phyloP scores from a whole-genome alignment of 2,113 vertebrate species.

The Chloroceryle aenea region DNA sequence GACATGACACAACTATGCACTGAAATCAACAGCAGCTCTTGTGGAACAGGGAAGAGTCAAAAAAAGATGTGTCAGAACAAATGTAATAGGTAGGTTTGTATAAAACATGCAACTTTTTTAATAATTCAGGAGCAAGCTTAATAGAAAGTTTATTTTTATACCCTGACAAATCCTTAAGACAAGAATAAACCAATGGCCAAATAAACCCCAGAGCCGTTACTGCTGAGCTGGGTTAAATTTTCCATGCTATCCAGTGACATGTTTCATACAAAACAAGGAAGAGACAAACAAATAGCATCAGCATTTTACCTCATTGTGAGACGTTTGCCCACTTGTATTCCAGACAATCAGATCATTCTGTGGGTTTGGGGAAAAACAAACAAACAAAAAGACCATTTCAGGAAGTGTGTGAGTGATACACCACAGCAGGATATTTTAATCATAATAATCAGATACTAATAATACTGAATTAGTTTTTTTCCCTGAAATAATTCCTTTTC shows the following conservation, averaged over 20 bases:
- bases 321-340: conserved; percentile 66
- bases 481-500: background rate
- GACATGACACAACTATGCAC: background rate
- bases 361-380: background rate
- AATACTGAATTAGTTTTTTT: background rate
- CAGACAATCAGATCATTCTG: conserved; percentile 70
- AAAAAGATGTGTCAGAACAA: background rate
- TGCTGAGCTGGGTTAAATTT: background rate
- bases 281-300: background rate
- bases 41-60: background rate
- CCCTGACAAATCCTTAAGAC: background rate
- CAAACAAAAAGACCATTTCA: background rate
- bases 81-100: background rate
- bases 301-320: conserved; percentile 73
- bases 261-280: background rate
- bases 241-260: background rate
- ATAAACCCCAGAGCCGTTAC: background rate
- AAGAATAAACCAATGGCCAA: background rate
- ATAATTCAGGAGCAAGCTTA: background rate
- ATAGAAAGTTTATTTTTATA: background rate
- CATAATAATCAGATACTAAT: background rate
- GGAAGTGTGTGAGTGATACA: background rate
- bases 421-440: background rate
- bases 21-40: background rate
- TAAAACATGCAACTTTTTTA: too few species aligned